Evolutionary conservation across 2,113 vertebrate genomes (phyloP), one percentile per base, ranked within the genome.

Genomic region (Narcine bancroftii): DNA sequence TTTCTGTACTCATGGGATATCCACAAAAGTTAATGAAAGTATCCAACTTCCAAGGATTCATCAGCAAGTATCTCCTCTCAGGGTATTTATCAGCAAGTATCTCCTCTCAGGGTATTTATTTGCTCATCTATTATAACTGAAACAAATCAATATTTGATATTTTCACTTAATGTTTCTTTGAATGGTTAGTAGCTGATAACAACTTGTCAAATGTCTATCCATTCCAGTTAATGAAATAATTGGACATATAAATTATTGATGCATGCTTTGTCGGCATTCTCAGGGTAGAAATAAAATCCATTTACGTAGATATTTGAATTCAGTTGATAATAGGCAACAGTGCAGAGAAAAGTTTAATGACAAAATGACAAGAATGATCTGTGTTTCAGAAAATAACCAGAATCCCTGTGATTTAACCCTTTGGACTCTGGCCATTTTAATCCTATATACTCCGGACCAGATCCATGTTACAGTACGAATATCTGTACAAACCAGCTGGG

Each of bases 91-190:
- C 39, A 21, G 36, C 39, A 24, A 0, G 24, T 77, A 45, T 39
- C 4, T 50, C 79, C 33, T 53, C 45, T 56, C 79, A 56, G 79
- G 53, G 53, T 17, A 5, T 83, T 83, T 56, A 47, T 56, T 83
- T 83, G 79, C 39, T 53, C 47, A 83, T 83, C 29, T 29, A 53
- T 36, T 15, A 10, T 83, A 33, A 33, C 79, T 53, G 79, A 53
- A 83, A 47, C 79, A 83, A 83, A 83, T 33, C 79, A 83, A 83
- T 50, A 83, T 83, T 47, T 33, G 50, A 53, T 47, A 83, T 83
- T n/a, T 26, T 83, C 47, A 83, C 11, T 83, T n/a, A 83, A 33
- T 83, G 33, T 17, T 26, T 1, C 77, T 81, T 53, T 45, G 10
- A 56, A 83, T 11, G 11, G 13, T 21, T 53, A 26, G 53, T 83